Evolutionary conservation across 2,113 vertebrate genomes (phyloP), one percentile per base, ranked within the genome.

Genomic region (Trichomycterus rosablanca): DNA sequence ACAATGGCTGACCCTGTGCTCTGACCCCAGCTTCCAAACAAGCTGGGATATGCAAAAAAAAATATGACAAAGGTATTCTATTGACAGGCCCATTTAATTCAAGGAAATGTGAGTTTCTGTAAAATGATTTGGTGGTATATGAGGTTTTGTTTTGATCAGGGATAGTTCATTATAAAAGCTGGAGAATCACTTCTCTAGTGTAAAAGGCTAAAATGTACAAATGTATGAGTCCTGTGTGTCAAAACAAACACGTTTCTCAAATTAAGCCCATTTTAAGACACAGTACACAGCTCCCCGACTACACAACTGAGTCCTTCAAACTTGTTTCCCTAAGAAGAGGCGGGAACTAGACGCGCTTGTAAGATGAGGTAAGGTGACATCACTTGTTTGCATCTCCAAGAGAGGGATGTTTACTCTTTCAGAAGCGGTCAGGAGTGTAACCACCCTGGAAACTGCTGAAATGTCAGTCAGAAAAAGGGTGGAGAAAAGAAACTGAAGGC

Each of bases 371-470:
- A 7, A 30, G 26, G 26, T 30, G 63, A 75, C 53, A 40, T 61
- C 52, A 66, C 66, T 68, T 77, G 45, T 78, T 80, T 73, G 68
- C 66, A 51, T 26, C 10, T 39, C 61, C 2, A 32, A 19, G 40
- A 66, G 61, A 61, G 58, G 60, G 40, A 30, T 71, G 40, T 67
- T 71, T 71, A 51, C 20, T 32, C 45, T 67, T 44, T 52, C 9
- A 20, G 63, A 49, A 23, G 22, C 10, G 24, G n/a, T 20, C 23
- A 44, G 22, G 63, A 71, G 28, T 45, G 54, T 39, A 63, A 28
- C 26, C 28, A 28, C 40, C 12, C 44, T 40, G 22, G 43, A 39
- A 49, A 16, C 28, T 2, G 2, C 23, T 37, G n/a, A 52, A 63
- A 51, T 52, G 63, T 16, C 18, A 37, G 22, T 58, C 45, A 40